These are phyloP conservation scores for Drosophila lacertosa DNA, from an alignment of 1,140 invertebrate genomes.

Conservation along the genomic window DNA sequence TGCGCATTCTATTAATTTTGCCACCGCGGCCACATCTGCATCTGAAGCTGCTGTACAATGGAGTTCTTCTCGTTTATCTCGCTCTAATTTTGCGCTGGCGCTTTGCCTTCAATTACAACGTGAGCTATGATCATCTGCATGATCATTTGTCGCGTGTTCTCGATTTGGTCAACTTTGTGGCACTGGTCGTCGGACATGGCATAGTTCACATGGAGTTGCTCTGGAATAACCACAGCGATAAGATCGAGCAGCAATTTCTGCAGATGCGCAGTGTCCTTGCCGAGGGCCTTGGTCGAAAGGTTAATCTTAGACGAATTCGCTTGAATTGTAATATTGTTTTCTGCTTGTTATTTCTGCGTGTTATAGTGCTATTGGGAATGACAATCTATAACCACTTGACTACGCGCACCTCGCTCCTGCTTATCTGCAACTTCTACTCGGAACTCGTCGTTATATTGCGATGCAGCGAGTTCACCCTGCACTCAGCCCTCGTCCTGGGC, in stretches of 20 bases:
- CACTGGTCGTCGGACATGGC: conserved; percentile 10
- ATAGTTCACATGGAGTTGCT: conserved; percentile 21
- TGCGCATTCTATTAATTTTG: conserved; percentile 14
- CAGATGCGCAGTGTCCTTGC: conserved; percentile 9
- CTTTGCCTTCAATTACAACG: conserved; percentile 27
- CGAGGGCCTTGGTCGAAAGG: conserved; percentile 6
- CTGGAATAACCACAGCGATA: conserved; percentile 10
- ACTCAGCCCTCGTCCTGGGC: conserved; percentile 10
- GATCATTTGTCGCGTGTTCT: conserved; percentile 20
- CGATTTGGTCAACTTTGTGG: conserved; percentile 29
- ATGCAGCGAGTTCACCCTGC: conserved; percentile 30
- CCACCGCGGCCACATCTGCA: not conserved
- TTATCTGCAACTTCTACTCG: conserved; percentile 29
- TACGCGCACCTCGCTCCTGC: not conserved
- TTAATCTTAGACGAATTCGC: not conserved
- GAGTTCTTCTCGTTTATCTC: not conserved
- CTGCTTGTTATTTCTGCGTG: not conserved
- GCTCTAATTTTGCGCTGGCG: conserved; percentile 14
- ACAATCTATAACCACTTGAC: conserved; percentile 13
- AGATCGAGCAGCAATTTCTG: conserved; percentile 15
- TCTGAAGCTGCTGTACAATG: conserved; percentile 21
- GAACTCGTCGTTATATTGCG: conserved; percentile 27
- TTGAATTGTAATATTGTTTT: conserved; percentile 15
- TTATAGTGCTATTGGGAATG: not conserved
- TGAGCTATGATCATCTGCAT: conserved; percentile 22